phyloP scores from a whole-genome alignment of 1,140 invertebrate species.

The Geopemphigus sp. region DNA sequence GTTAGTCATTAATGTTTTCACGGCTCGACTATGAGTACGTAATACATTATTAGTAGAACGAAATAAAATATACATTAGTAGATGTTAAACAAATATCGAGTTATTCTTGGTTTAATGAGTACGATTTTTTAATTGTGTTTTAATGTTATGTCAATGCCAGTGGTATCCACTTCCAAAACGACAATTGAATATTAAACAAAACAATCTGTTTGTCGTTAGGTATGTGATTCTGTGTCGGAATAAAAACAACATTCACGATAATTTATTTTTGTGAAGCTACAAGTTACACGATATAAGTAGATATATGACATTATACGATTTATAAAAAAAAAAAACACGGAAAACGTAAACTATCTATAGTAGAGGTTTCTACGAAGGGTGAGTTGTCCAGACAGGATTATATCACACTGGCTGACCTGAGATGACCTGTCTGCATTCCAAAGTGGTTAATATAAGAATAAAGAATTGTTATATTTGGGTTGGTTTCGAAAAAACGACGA shows the following conservation, averaged over 20 bases:
- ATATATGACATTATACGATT: not conserved
- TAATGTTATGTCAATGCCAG: not conserved
- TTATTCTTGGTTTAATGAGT: constrained; percentile 2
- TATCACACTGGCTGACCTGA: constrained; percentile 37
- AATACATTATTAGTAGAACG: not conserved
- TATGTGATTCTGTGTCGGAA: not conserved
- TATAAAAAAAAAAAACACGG: not conserved
- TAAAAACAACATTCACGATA: not conserved
- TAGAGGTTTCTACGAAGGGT: constrained; percentile 19
- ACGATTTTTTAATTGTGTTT: constrained; percentile 1
- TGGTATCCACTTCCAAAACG: not conserved
- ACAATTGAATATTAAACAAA: not conserved
- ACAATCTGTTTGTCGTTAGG: not conserved
- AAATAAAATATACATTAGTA: not conserved
- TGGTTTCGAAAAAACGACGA: not conserved
- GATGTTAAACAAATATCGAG: not conserved
- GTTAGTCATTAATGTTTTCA: too few species aligned
- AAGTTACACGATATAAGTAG: not conserved
- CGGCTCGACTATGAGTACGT: too few species aligned
- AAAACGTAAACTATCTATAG: not conserved
- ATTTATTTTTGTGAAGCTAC: not conserved
- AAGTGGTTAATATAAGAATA: constrained; percentile 23
- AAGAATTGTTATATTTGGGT: not conserved
- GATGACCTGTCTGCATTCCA: constrained; percentile 44
- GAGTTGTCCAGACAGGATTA: constrained; percentile 31